Evolutionary conservation across 1,140 invertebrate species (phyloP), one percentile per base, ranked within the genome.

Genomic region (Theocolax elegans): DNA sequence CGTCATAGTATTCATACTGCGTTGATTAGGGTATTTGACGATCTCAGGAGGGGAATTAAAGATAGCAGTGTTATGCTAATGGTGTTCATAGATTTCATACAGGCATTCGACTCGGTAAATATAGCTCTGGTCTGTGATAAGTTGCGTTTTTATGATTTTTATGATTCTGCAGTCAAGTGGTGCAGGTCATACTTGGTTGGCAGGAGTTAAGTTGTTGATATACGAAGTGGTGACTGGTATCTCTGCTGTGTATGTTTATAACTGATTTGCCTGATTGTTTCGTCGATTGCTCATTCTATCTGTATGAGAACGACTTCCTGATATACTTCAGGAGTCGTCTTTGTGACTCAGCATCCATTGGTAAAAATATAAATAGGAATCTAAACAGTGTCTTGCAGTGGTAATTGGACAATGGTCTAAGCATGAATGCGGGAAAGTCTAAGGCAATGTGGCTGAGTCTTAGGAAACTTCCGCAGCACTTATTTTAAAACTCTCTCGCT

Each of bases 1-100:
- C n/a, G n/a, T n/a, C n/a, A n/a, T n/a, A n/a, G 81, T 81, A 79
- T 76, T 2, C 72, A 74, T 62, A 77, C 77, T 13, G 77, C 75
- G 2, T 53, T 81, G 1, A n/a, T 79, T 9, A 67, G 75, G 51
- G 68, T 81, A 0, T 76, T 75, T 4, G 76, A 79, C 68, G 76
- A 81, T 51, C 70, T 83, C 13, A 71, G 74, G 6, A 35, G 59
- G 21, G 75, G n/a, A n/a, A n/a, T n/a, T n/a, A n/a, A n/a, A n/a
- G n/a, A n/a, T n/a, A n/a, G n/a, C n/a, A n/a, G n/a, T n/a, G n/a
- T n/a, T n/a, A n/a, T n/a, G n/a, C n/a, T n/a, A n/a, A n/a, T n/a
- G n/a, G n/a, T n/a, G n/a, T n/a, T n/a, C n/a, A n/a, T n/a, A n/a
- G n/a, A n/a, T n/a, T n/a, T n/a, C n/a, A n/a, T n/a, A 73, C 2